Base-by-base conservation (phyloP, 2,797 vertebrate species). In the Tenualosa ilisha region DNA sequence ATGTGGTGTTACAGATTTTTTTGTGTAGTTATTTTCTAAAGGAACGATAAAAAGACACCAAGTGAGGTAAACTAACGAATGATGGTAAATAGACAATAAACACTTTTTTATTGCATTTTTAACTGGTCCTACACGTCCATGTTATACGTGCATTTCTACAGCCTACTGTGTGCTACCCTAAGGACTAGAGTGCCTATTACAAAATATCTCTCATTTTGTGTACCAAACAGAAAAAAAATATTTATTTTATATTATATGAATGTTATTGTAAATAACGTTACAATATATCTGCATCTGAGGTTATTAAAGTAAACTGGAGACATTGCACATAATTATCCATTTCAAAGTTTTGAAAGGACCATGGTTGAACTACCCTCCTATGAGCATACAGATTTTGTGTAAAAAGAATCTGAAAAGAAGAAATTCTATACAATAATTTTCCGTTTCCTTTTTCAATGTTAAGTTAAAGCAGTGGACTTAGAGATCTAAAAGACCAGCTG, bases 401-500 rank as follows among this genome's bases (percentile, higher is more conserved):
- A 9, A 63, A 63, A 24, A 24, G 22, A 63, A 9, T 20, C 3
- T 22, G 20, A 59, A 59, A 59, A 59, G 20, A 56, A 15, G 53
- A 56, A 56, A 20, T 3, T 63, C 59, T 63, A n/a, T n/a, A 63
- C 59, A 63, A 56, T 22, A 63, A 24, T 63, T n/a, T 5, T 24
- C 72, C 15, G 15, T 79, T 43, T 20, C 13, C 68, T 17, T 22
- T 75, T 75, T 75, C 68, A 75, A 20, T 46, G 3, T 37, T 43
- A 43, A 79, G 37, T 79, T 20, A 79, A 79, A 17, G 40, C 15
- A 46, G 26, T 37, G 3, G 17, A 20, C 40, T 46, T 17, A 20
- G 20, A 79, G 40, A 79, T 46, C 37, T 79, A 17, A 79, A 79
- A 72, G 40, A 40, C 72, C 72, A 46, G 72, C 72, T 79, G 72